Evolutionary conservation across 2,888 invertebrate genomes (phyloP).

Genomic region (Corythucha ciliata): DNA sequence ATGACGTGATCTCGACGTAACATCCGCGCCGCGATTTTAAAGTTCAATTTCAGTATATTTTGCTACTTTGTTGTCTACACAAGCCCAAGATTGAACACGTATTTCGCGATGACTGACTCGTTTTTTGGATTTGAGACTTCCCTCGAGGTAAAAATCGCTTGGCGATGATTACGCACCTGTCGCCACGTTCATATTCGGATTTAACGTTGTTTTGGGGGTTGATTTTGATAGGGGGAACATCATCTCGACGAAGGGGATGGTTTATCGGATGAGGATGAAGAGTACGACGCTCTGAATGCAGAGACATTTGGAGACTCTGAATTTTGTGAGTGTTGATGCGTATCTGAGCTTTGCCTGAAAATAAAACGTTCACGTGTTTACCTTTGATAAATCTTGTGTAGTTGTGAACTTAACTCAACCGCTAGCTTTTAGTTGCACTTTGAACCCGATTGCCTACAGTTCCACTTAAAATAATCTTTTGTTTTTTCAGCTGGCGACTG

Average conservation of each 20-base stretch:
- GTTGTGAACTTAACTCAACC: slow-evolving; percentile 1
- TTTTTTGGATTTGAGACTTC: slow-evolving; percentile 29
- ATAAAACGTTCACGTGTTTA: background rate
- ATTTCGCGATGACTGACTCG: slow-evolving; percentile 29
- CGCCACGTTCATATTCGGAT: background rate
- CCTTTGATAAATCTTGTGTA: background rate
- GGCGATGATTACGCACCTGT: background rate
- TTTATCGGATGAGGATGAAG: slow-evolving; percentile 53
- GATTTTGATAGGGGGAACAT: slow-evolving; percentile 21
- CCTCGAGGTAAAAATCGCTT: slow-evolving; percentile 22
- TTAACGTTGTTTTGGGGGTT: background rate
- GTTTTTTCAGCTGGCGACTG: slow-evolving; percentile 49
- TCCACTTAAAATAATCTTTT: slow-evolving; percentile 6
- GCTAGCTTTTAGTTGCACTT: background rate
- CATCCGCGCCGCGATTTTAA: no score
- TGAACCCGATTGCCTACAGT: background rate
- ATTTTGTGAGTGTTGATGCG: slow-evolving; percentile 29
- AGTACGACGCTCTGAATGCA: slow-evolving; percentile 84
- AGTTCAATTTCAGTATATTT: no score
- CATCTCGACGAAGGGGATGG: slow-evolving; percentile 23
- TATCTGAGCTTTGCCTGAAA: background rate
- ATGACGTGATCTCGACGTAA: no score
- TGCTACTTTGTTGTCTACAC: no score
- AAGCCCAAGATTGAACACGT: no score
- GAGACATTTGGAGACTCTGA: slow-evolving; percentile 74